A percentile compares a stretch with the other conserved stretches of the same genome.
Conservation (phyloP, 1,140 invertebrate species). For the Brachionus calyciflorus region DNA sequence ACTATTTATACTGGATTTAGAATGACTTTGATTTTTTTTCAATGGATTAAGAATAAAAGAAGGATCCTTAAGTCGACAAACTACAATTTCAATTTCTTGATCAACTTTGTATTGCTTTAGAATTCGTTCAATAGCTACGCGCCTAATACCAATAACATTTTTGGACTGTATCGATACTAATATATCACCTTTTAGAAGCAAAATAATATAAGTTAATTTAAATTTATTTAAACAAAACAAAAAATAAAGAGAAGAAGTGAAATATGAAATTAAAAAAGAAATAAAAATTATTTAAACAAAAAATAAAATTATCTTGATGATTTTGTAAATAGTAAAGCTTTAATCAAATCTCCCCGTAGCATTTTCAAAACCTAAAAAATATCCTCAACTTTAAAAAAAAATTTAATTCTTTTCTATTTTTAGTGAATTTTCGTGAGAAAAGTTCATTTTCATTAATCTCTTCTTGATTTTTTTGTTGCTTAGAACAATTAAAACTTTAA, state of each 20-base stretch:
- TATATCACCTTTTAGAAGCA: constrained; percentile 3
- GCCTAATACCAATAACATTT: constrained; percentile 42
- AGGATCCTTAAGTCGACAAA: constrained; percentile 44
- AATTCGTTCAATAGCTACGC: constrained; percentile 20
- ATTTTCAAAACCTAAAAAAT: too few relatives aligned
- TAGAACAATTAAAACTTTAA: too few relatives aligned
- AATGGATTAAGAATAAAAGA: background rate
- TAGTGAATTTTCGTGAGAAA: too few relatives aligned
- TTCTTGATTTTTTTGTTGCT: too few relatives aligned
- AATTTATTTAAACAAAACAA: background rate
- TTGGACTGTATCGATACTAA: constrained; percentile 28
- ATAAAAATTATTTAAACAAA: too few relatives aligned
- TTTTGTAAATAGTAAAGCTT: too few relatives aligned
- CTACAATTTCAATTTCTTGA: constrained; percentile 43
- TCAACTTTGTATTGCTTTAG: constrained; percentile 44
- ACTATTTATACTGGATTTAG: background rate
- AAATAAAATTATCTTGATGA: too few relatives aligned
- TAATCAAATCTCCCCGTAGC: too few relatives aligned
- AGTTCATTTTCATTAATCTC: too few relatives aligned
- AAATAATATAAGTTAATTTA: background rate
- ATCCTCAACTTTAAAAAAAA: too few relatives aligned
- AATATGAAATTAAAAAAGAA: too few relatives aligned
- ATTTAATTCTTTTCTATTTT: too few relatives aligned
- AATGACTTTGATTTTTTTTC: background rate
- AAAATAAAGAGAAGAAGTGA: background rate